Conservation (phyloP, 2,888 invertebrate species). For the Perizoma affinitatum region DNA sequence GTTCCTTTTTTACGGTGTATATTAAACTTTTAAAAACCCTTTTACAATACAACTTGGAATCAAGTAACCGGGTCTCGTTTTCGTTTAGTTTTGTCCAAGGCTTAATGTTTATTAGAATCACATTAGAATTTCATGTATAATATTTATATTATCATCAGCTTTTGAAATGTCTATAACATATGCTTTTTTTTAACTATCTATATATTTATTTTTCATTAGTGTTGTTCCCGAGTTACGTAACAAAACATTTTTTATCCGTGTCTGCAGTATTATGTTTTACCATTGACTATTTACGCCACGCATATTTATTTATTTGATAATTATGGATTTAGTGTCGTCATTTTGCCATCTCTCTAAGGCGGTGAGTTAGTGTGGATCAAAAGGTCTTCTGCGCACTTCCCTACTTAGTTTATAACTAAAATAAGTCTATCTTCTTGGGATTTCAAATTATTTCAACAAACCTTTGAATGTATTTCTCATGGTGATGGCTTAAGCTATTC, state of each 20-base stretch:
- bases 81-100: constrained; percentile 9
- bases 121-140: constrained; percentile 6
- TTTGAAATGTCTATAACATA: constrained; percentile 9
- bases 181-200: constrained; percentile 11
- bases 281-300: not conserved
- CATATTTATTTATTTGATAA: constrained; percentile 41
- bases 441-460: not conserved
- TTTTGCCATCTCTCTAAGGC: constrained; percentile 46
- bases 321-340: constrained; percentile 35
- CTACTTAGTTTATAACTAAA: constrained; percentile 22
- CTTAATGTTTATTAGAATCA: not conserved
- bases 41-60: too few species aligned
- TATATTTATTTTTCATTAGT: constrained; percentile 11
- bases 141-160: constrained; percentile 22
- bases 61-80: not conserved
- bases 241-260: constrained; percentile 6
- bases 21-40: too few species aligned
- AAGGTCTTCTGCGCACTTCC: constrained; percentile 39
- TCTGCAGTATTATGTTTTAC: too few species aligned
- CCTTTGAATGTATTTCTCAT: not conserved
- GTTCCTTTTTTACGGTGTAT: too few species aligned
- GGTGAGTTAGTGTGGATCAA: constrained; percentile 70
- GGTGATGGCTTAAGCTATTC: constrained; percentile 8
- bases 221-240: constrained; percentile 28
- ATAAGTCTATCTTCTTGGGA: constrained; percentile 11